These are phyloP conservation scores for Prietella phreatophila DNA, from an alignment of 2,113 vertebrate species.

Conservation along the genomic window DNA sequence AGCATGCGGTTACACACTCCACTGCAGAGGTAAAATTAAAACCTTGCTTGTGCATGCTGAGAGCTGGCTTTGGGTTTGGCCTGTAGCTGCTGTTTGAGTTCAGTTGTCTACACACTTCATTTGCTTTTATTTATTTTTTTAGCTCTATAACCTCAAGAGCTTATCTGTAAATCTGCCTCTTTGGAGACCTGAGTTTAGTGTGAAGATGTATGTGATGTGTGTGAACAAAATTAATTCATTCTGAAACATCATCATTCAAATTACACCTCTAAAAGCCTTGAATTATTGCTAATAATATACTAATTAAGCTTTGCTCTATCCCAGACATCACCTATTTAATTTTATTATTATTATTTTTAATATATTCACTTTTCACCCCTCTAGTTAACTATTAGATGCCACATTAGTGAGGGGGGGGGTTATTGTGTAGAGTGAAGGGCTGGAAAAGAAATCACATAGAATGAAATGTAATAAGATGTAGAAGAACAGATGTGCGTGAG, in stretches of 20 bases:
- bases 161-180: conserved; percentile 19
- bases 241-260: no score
- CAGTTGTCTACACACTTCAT: not conserved
- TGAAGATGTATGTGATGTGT: not conserved
- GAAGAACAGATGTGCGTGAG: not conserved
- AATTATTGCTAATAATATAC: not conserved
- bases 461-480: not conserved
- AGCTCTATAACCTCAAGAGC: not conserved
- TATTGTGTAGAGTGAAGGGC: not conserved
- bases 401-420: not conserved
- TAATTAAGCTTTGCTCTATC: not conserved
- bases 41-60: not conserved
- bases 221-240: not conserved
- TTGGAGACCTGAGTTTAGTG: not conserved
- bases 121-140: conserved; percentile 16
- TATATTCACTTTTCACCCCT: not conserved
- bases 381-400: not conserved
- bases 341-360: not conserved
- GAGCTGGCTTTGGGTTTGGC: conserved; percentile 13
- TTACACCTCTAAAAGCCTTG: not conserved
- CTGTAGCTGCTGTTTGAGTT: not conserved
- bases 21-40: conserved; percentile 12
- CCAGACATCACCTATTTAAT: not conserved
- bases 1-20: conserved; percentile 15
- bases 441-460: not conserved